Evolutionary conservation across 2,888 invertebrate species (phyloP), one percentile per base, ranked within the genome.

Genomic region (Tyria jacobaeae): DNA sequence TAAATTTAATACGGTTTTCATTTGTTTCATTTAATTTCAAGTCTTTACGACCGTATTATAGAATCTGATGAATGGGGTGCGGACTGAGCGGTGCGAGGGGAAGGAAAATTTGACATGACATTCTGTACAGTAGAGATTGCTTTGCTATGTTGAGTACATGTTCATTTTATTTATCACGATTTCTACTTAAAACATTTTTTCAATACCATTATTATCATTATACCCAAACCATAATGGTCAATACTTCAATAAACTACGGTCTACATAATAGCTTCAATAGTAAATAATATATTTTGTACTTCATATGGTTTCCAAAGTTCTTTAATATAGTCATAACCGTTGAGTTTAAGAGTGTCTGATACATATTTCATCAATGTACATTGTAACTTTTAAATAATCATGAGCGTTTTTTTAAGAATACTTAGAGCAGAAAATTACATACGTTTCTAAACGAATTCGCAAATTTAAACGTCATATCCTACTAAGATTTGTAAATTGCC

Each of bases 11-110:
- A 17, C 17, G 15, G 27, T 31, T 31, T 79, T 83, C 82, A 81
- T 79, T 85, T 87, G 79, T 84, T 85, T 85, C 74, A 64, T 74
- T 63, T 79, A 10, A 44, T 44, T 85, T 76, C 76, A 75, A 83
- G 79, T n/a, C n/a, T 81, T 80, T 64, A 64, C 73, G 70, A 72
- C 71, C 58, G 60, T 50, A 61, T 37, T 41, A 39, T 21, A 31
- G 27, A 54, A 54, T 27, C 25, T 17, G 39, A 54, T 47, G 61
- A 65, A 60, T 68, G 76, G 76, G 77, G 76, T 73, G 77, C 71
- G 73, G 73, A 67, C 59, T 59, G 73, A 57, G 72, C 63, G 77
- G 70, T 73, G 76, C 68, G 79, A 68, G 66, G 67, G 25, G 73
- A 68, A 70, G 66, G 67, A 62, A 62, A 66, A 66, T 72, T 76